These are phyloP conservation scores for Cynoglossus semilaevis DNA, from an alignment of 2,113 vertebrate genomes.

Conservation along the genomic window DNA sequence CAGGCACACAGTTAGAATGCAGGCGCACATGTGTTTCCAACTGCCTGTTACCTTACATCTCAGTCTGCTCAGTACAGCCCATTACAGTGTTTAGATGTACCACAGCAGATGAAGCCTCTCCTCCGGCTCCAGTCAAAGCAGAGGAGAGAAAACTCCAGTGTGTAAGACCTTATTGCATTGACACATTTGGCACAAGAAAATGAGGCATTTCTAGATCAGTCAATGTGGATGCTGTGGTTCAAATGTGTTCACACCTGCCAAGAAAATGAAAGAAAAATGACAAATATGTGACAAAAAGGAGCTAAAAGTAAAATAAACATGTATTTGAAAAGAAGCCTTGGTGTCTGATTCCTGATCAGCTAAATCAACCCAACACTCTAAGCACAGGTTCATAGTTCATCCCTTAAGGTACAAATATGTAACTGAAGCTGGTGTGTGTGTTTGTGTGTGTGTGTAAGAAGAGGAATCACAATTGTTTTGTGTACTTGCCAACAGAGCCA, in stretches of 20 bases:
- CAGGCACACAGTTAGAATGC: slow-evolving; percentile 12
- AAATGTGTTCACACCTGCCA: slow-evolving; percentile 9
- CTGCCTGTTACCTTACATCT: slow-evolving; percentile 15
- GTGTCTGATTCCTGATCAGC: slow-evolving; percentile 48
- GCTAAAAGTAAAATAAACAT: slow-evolving; percentile 17
- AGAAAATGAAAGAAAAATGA: not conserved
- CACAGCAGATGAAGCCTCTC: slow-evolving; percentile 49
- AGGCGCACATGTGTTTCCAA: slow-evolving; percentile 13
- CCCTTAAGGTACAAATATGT: slow-evolving; percentile 4
- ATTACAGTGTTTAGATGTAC: slow-evolving; percentile 28
- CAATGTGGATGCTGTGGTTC: slow-evolving; percentile 10
- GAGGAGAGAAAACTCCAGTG: slow-evolving; percentile 63
- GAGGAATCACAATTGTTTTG: slow-evolving; percentile 23
- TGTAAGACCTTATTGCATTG: slow-evolving; percentile 70
- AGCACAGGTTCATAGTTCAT: slow-evolving; percentile 21
- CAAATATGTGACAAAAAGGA: slow-evolving; percentile 1
- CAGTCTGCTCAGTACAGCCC: slow-evolving; percentile 5
- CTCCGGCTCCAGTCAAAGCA: slow-evolving; percentile 40
- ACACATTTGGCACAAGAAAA: slow-evolving; percentile 67
- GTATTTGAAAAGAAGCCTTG: slow-evolving; percentile 12
- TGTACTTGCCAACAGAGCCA: slow-evolving; percentile 62
- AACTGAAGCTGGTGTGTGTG: slow-evolving; percentile 29
- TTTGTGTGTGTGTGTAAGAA: slow-evolving; percentile 12
- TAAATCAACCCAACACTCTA: slow-evolving; percentile 23
- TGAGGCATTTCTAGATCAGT: slow-evolving; percentile 30